Evolutionary conservation across 2,113 vertebrate species (phyloP).

Genomic region (Brachyhypopomus occidentalis): DNA sequence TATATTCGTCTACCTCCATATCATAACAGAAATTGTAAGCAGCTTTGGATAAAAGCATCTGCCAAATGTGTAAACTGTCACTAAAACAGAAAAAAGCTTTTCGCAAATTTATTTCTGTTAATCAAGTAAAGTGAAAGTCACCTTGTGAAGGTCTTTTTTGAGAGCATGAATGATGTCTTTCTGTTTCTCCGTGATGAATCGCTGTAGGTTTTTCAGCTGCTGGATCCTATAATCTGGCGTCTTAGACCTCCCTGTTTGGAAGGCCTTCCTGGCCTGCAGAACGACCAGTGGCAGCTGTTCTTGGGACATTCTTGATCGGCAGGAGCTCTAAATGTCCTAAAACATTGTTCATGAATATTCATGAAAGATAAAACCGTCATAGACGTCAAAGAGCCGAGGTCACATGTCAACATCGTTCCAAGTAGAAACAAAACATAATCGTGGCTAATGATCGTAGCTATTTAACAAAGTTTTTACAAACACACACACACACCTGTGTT

Average conservation of each 20-base stretch:
- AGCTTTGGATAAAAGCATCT: too few relatives aligned
- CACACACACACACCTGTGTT: too few relatives aligned
- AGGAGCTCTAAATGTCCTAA: background rate
- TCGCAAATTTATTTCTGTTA: background rate
- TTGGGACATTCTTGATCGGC: conserved; percentile 60
- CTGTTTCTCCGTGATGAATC: conserved; percentile 75
- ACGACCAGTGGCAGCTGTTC: conserved; percentile 62
- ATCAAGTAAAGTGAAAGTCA: conserved; percentile 47
- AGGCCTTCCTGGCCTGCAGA: conserved; percentile 73
- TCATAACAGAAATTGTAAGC: too few relatives aligned
- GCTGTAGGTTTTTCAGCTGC: conserved; percentile 77
- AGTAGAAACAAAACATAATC: too few relatives aligned
- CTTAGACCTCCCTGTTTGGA: conserved; percentile 72
- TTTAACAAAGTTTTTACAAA: too few relatives aligned
- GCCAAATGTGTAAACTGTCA: too few relatives aligned
- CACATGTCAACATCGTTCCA: too few relatives aligned
- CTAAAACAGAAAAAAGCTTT: too few relatives aligned
- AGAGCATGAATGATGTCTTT: conserved; percentile 71
- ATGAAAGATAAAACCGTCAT: background rate
- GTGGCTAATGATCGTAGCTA: too few relatives aligned
- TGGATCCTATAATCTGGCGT: conserved; percentile 78
- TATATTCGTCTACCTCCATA: too few relatives aligned
- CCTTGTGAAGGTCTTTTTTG: conserved; percentile 79
- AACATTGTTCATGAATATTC: too few relatives aligned
- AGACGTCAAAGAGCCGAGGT: background rate